Evolutionary conservation across 1,140 invertebrate species (phyloP).

Genomic region (Antheraea pernyi): DNA sequence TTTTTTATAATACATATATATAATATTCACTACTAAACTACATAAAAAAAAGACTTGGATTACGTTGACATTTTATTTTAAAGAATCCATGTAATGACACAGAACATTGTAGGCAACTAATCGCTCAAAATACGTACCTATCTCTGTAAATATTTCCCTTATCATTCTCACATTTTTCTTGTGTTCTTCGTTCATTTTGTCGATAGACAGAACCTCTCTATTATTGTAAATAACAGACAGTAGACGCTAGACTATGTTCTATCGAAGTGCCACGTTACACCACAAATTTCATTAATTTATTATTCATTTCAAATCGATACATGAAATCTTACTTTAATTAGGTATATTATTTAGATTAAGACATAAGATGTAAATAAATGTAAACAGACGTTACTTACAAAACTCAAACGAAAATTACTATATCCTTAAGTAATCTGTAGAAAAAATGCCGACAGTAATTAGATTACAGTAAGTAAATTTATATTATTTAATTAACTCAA

Average conservation of each 20-base stretch:
- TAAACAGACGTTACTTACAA: constrained; percentile 20
- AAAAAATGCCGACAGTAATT: too few species aligned
- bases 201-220: constrained; percentile 20
- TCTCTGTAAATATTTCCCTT: constrained; percentile 58
- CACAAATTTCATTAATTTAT: constrained; percentile 74
- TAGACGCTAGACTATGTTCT: constrained; percentile 27
- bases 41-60: neutral
- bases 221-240: constrained; percentile 53
- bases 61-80: neutral
- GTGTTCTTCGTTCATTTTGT: constrained; percentile 30
- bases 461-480: too few species aligned
- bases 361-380: constrained; percentile 71
- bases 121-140: constrained; percentile 54
- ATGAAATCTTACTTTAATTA: constrained; percentile 65
- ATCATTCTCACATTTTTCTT: constrained; percentile 31
- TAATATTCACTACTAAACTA: neutral
- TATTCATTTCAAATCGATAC: constrained; percentile 64
- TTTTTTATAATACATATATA: too few species aligned
- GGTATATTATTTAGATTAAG: constrained; percentile 63
- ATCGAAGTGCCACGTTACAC: constrained; percentile 54
- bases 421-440: neutral
- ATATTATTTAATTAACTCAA: too few species aligned
- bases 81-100: constrained; percentile 57
- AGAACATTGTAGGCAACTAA: constrained; percentile 54
- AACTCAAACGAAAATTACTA: neutral